These are phyloP conservation scores for Rotaria macrura DNA, from an alignment of 2,888 invertebrate species.

Conservation along the genomic window DNA sequence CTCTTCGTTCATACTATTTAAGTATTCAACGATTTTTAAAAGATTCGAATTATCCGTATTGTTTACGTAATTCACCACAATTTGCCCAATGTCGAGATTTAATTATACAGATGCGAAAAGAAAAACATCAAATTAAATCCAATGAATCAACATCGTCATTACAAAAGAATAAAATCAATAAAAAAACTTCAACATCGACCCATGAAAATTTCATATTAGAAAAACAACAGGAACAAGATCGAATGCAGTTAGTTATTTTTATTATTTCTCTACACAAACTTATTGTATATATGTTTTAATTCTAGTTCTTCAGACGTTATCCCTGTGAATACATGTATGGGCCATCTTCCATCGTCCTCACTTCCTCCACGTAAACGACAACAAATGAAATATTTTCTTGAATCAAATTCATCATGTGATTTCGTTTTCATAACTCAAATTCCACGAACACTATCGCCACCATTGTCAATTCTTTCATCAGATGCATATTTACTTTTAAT, in stretches of 20 bases:
- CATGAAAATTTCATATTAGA: not conserved
- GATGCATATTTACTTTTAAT: not conserved
- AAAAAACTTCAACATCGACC: not conserved
- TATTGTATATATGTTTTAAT: not conserved
- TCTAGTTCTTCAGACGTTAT: not conserved
- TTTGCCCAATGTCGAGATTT: constrained; percentile 6
- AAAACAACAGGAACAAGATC: not conserved
- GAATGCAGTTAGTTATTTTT: not conserved
- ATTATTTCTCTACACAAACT: no score
- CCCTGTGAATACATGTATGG: not conserved
- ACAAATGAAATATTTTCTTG: not conserved
- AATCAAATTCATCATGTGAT: not conserved
- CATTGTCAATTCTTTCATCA: not conserved
- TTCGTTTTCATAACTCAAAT: not conserved
- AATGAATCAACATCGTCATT: not conserved
- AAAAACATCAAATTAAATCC: not conserved
- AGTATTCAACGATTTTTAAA: constrained; percentile 7
- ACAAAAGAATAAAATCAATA: not conserved
- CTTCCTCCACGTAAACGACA: not conserved
- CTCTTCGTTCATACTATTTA: not conserved
- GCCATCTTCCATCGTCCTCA: not conserved
- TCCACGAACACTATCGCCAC: not conserved
- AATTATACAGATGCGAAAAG: not conserved
- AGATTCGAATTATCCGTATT: constrained; percentile 9
- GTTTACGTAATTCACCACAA: constrained; percentile 8